Evolutionary conservation across 2,888 invertebrate genomes (phyloP).

Genomic region (Ophion obscuratus): DNA sequence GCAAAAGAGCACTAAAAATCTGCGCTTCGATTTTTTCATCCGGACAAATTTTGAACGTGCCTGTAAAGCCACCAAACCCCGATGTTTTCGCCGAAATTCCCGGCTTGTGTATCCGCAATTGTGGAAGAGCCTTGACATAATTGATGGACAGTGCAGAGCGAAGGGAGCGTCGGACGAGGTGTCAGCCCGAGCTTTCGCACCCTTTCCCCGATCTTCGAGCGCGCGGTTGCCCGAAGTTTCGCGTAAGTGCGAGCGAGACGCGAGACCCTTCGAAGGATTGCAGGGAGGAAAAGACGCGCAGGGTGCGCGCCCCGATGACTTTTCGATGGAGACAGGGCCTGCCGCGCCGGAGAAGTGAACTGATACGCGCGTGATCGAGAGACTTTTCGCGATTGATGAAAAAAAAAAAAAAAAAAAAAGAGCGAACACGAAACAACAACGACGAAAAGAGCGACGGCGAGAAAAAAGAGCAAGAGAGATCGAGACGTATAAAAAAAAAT

Average conservation of each 20-base stretch:
- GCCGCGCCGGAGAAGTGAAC: constrained; percentile 46
- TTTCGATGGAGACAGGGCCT: constrained; percentile 66
- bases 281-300: constrained; percentile 49
- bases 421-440: constrained; percentile 3
- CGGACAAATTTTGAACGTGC: neutral
- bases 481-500: constrained; percentile 9
- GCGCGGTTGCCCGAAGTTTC: neutral
- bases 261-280: constrained; percentile 26
- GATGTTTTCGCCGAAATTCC: constrained; percentile 23
- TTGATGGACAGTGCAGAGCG: constrained; percentile 78
- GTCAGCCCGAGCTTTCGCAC: constrained; percentile 34
- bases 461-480: too few species aligned
- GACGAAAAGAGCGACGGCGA: constrained; percentile 41
- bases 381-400: constrained; percentile 50
- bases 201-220: constrained; percentile 18
- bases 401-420: constrained; percentile 20
- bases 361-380: constrained; percentile 63
- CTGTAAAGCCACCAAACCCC: constrained; percentile 2
- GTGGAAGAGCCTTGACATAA: constrained; percentile 78
- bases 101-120: constrained; percentile 77
- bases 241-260: neutral
- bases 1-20: neutral
- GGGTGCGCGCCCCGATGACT: constrained; percentile 60
- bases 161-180: constrained; percentile 32
- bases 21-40: neutral